Percentiles rank a stretch among this genome's conserved stretches.
These are phyloP conservation scores for Penaeus monodon DNA, from an alignment of 2,888 invertebrate genomes.

Conservation along the genomic window DNA sequence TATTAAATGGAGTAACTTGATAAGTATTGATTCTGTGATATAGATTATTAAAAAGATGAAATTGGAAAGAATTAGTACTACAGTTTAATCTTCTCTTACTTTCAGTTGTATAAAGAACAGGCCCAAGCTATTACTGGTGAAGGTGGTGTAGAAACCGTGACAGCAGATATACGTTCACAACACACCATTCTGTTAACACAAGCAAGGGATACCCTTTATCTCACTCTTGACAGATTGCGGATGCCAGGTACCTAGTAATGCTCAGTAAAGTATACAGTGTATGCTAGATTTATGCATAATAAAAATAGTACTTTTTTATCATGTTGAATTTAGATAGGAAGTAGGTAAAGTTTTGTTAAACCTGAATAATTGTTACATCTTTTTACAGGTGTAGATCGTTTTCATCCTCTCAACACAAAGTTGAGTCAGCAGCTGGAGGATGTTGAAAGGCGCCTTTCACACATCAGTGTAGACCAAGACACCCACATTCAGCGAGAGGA, in stretches of 20 bases:
- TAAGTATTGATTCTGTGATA: too few species aligned
- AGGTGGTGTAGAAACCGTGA: slow-evolving; percentile 39
- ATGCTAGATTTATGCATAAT: too few species aligned
- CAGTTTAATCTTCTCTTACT: neutral
- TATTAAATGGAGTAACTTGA: too few species aligned
- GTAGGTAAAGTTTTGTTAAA: neutral
- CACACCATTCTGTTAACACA: slow-evolving; percentile 59
- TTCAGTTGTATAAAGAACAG: slow-evolving; percentile 62
- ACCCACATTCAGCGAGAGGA: slow-evolving; percentile 32
- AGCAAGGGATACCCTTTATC: slow-evolving; percentile 64
- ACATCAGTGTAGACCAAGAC: slow-evolving; percentile 27
- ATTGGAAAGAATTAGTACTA: neutral
- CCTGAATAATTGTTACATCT: neutral
- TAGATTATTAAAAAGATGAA: neutral
- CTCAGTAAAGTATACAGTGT: too few species aligned
- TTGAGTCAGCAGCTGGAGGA: slow-evolving; percentile 58
- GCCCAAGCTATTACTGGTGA: slow-evolving; percentile 50
- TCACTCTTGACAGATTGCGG: slow-evolving; percentile 64
- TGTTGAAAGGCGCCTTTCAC: slow-evolving; percentile 53
- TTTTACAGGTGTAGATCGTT: slow-evolving; percentile 54
- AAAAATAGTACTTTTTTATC: too few species aligned
- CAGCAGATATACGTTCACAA: slow-evolving; percentile 49
- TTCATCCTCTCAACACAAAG: slow-evolving; percentile 57
- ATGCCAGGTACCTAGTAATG: slow-evolving; percentile 53
- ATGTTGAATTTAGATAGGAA: neutral